Evolutionary conservation across 2,797 vertebrate species (phyloP).

Genomic region (Euphonia xanthogaster): DNA sequence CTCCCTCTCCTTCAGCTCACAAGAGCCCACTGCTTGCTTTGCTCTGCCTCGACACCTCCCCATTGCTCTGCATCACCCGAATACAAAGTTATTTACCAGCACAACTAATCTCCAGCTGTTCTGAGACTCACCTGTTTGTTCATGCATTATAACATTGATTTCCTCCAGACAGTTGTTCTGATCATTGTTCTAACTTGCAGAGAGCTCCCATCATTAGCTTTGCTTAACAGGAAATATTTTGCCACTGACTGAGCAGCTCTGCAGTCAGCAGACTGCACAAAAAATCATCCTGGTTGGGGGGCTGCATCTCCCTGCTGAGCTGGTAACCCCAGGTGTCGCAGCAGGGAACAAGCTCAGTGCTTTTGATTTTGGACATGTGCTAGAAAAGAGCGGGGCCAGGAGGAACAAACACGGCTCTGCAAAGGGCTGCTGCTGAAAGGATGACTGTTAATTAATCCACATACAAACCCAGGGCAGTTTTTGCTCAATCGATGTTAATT

Average conservation of each 20-base stretch:
- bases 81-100: conserved; percentile 31
- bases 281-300: not conserved
- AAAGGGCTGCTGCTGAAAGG: conserved; percentile 46
- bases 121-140: conserved; percentile 57
- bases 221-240: conserved; percentile 60
- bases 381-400: not conserved
- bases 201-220: conserved; percentile 36
- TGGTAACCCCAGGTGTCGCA: not conserved
- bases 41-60: not conserved
- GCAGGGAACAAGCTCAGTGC: not conserved
- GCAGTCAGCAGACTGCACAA: not conserved
- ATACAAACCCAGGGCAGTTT: conserved; percentile 30
- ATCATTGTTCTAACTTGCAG: conserved; percentile 44
- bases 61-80: not conserved
- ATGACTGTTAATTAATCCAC: conserved; percentile 56
- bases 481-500: conserved; percentile 60
- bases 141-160: conserved; percentile 64
- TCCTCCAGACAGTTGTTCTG: conserved; percentile 59
- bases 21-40: not conserved
- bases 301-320: not conserved
- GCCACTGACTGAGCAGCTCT: conserved; percentile 46
- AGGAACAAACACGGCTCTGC: not conserved
- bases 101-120: conserved; percentile 44
- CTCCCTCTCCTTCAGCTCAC: not conserved
- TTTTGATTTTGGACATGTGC: conserved; percentile 35